These are phyloP conservation scores for Abrostola triplasia DNA, from an alignment of 2,888 invertebrate species.

Conservation along the genomic window DNA sequence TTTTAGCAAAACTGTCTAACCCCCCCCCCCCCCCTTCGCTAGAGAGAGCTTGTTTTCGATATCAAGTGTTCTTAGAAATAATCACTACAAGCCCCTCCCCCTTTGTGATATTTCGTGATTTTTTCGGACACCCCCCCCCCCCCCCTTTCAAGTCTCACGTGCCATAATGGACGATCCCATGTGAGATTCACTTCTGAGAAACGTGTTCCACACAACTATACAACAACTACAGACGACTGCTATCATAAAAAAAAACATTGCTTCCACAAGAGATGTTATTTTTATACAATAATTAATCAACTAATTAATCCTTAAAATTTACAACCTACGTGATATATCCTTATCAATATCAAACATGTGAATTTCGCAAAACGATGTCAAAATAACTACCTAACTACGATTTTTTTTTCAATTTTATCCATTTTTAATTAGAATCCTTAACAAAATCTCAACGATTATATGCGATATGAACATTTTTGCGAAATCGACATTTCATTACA, in stretches of 20 bases:
- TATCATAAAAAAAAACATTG: slow-evolving; percentile 50
- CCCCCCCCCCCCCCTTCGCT: too few species aligned
- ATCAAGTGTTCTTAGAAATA: too few species aligned
- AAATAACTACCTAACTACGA: slow-evolving; percentile 3
- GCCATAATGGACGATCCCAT: too few species aligned
- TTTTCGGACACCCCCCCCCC: too few species aligned
- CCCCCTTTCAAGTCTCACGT: too few species aligned
- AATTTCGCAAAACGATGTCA: slow-evolving; percentile 38
- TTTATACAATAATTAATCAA: slow-evolving; percentile 55
- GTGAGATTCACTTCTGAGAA: too few species aligned
- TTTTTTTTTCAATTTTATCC: slow-evolving; percentile 3
- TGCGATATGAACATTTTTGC: slow-evolving; percentile 18
- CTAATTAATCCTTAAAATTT: slow-evolving; percentile 51
- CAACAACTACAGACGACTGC: slow-evolving; percentile 50
- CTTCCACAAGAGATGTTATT: slow-evolving; percentile 34
- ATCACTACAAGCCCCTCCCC: too few species aligned
- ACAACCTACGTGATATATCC: slow-evolving; percentile 56
- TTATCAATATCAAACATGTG: slow-evolving; percentile 29
- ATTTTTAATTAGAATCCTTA: not conserved
- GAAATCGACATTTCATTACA: slow-evolving; percentile 33
- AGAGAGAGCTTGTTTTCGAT: too few species aligned
- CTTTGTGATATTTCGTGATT: too few species aligned
- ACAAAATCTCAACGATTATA: not conserved
- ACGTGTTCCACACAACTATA: slow-evolving; percentile 31
- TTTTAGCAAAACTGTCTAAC: too few species aligned